phyloP scores from a whole-genome alignment of 2,797 vertebrate genomes.

The Carcharodon carcharias region DNA sequence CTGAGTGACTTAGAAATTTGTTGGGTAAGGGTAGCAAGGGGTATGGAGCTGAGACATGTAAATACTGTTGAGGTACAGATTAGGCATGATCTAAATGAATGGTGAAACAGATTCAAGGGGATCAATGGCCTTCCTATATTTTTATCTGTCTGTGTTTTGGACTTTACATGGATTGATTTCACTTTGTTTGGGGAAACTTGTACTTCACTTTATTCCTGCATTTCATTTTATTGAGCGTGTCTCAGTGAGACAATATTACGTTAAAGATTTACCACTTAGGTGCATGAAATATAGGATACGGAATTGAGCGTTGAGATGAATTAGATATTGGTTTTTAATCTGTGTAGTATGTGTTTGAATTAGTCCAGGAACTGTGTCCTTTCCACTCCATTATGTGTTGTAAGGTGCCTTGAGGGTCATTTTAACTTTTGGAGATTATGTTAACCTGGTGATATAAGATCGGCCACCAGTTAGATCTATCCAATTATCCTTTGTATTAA shows the following conservation, averaged over 20 bases:
- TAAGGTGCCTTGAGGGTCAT: not conserved
- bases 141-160: not conserved
- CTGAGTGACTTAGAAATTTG: too few relatives aligned
- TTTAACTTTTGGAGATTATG: not conserved
- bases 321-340: not conserved
- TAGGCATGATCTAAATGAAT: not conserved
- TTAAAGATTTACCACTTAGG: not conserved
- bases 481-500: not conserved
- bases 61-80: not conserved
- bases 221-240: not conserved
- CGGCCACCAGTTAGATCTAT: too few relatives aligned
- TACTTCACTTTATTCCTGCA: not conserved
- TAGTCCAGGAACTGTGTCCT: not conserved
- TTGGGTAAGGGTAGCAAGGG: not conserved
- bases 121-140: not conserved
- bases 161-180: not conserved
- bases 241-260: not conserved
- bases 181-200: not conserved
- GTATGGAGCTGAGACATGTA: not conserved
- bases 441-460: not conserved
- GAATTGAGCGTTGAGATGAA: not conserved
- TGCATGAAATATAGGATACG: not conserved
- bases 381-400: not conserved
- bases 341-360: slow-evolving; percentile 3
- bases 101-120: not conserved